A percentile compares a stretch with the other conserved stretches of the same genome.
Evolutionary conservation across 2,888 invertebrate genomes (phyloP).

Genomic region (Drosophila borealis): DNA sequence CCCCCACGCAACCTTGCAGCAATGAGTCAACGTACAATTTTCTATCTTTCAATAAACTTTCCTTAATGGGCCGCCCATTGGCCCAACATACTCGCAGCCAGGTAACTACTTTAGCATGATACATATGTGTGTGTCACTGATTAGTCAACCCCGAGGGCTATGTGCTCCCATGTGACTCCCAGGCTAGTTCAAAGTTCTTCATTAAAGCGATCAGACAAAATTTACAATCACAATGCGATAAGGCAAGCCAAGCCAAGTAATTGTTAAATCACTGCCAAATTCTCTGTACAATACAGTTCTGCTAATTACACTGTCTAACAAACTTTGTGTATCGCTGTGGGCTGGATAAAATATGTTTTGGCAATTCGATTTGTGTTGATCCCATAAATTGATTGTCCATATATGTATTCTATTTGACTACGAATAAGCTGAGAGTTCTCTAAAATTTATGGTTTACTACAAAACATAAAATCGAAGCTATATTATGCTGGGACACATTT

Average conservation of each 20-base stretch:
- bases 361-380: too few relatives aligned
- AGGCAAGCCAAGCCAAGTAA: neutral
- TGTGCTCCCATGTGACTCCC: slow-evolving; percentile 28
- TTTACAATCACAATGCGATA: slow-evolving; percentile 15
- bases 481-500: too few relatives aligned
- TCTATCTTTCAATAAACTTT: neutral
- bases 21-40: slow-evolving; percentile 35
- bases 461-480: too few relatives aligned
- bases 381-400: neutral
- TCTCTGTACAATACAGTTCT: neutral
- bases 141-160: slow-evolving; percentile 25
- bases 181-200: slow-evolving; percentile 20
- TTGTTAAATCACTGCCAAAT: slow-evolving; percentile 9
- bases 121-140: slow-evolving; percentile 19
- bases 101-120: slow-evolving; percentile 8
- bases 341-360: neutral
- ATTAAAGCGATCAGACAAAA: slow-evolving; percentile 7
- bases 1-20: neutral
- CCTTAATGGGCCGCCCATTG: slow-evolving; percentile 8
- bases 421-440: neutral
- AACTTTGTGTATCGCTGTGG: neutral
- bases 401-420: neutral
- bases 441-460: too few relatives aligned
- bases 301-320: slow-evolving; percentile 9
- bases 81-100: slow-evolving; percentile 2